Percentiles rank a stretch among this genome's conserved stretches.
Evolutionary conservation across 2,888 invertebrate species (phyloP).

Genomic region (Drosophila putrida): DNA sequence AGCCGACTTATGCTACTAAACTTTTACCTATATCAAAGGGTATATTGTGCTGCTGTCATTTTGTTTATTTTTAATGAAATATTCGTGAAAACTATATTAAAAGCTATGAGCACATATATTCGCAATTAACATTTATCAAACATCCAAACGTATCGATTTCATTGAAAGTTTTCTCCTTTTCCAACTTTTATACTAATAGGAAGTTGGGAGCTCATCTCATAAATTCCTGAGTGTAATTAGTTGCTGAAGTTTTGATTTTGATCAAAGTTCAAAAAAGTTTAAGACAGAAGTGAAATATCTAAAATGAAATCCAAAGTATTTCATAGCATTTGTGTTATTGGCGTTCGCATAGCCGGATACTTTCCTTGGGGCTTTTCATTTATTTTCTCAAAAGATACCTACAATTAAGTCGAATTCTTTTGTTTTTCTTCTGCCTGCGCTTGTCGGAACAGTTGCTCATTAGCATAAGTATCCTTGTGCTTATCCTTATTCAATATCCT

Average conservation of each 20-base stretch:
- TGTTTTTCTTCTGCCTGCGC: not conserved
- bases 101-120: not conserved
- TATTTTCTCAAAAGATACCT: conserved; percentile 5
- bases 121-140: not conserved
- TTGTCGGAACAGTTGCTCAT: conserved; percentile 49
- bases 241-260: not conserved
- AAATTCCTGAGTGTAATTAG: conserved; percentile 7
- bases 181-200: not conserved
- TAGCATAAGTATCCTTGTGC: conserved; percentile 56
- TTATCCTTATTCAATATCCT: conserved; percentile 54
- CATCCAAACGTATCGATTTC: not conserved
- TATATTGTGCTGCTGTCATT: not conserved
- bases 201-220: not conserved
- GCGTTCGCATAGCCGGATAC: not conserved
- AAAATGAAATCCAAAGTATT: not conserved
- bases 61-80: not conserved
- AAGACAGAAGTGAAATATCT: conserved; percentile 3
- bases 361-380: conserved; percentile 8
- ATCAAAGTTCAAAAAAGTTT: not conserved
- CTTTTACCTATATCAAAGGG: no score
- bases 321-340: not conserved
- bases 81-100: not conserved
- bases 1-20: no score
- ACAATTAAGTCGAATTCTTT: conserved; percentile 18
- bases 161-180: not conserved